Evolutionary conservation across 2,113 vertebrate genomes (phyloP).

Genomic region (Apodemus speciosus): DNA sequence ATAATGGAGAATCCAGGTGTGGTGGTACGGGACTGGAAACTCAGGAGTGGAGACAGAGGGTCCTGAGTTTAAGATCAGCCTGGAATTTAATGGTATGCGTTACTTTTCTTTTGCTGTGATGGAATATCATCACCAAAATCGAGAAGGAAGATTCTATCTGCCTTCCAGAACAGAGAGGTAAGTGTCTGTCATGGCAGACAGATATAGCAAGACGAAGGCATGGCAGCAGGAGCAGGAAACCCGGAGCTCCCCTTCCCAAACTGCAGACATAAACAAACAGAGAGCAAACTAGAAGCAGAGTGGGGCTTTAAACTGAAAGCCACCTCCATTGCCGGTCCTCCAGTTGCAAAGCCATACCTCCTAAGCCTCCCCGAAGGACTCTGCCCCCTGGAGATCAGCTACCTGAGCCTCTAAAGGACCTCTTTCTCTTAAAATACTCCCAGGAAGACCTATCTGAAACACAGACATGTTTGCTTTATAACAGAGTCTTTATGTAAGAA

Average conservation of each 20-base stretch:
- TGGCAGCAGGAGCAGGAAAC: not conserved
- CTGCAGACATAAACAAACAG: not conserved
- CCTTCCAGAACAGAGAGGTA: not conserved
- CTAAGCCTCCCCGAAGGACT: not conserved
- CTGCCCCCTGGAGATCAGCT: too few relatives aligned
- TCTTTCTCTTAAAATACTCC: not conserved
- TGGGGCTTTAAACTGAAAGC: not conserved
- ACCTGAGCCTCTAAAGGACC: not conserved
- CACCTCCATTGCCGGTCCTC: not conserved
- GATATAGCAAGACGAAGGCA: not conserved
- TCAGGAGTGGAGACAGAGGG: not conserved
- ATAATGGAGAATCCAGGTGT: not conserved
- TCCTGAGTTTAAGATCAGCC: not conserved
- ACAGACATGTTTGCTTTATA: not conserved
- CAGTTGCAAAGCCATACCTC: not conserved
- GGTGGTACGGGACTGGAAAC: not conserved
- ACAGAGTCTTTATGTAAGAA: constrained; percentile 1
- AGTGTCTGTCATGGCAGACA: not conserved
- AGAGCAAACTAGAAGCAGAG: not conserved
- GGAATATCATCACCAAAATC: not conserved
- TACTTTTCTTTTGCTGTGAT: not conserved
- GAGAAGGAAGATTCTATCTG: not conserved
- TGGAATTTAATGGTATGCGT: not conserved
- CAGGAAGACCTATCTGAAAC: not conserved
- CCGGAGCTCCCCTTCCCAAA: not conserved